Base-by-base conservation (phyloP, 2,888 invertebrate species). In the Desoria tigrina region DNA sequence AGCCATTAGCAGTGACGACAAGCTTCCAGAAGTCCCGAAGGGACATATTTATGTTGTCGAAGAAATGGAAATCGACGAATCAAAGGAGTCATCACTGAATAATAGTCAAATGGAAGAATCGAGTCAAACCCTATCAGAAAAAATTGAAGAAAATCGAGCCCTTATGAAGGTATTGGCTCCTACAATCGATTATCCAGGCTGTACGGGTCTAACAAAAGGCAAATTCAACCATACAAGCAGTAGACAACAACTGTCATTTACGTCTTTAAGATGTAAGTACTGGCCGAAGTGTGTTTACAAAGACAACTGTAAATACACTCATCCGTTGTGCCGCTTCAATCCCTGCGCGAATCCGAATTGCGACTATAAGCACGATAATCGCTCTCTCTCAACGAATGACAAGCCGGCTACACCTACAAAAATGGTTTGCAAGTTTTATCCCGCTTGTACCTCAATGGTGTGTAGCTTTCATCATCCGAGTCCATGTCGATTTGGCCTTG, bases 241-340 rank as follows among this genome's bases (percentile, higher is more conserved):
- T n/a, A n/a, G n/a, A n/a, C n/a, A n/a, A n/a, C n/a, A n/a, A n/a
- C n/a, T n/a, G n/a, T n/a, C n/a, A n/a, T n/a, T n/a, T n/a, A n/a
- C n/a, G n/a, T n/a, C n/a, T n/a, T n/a, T n/a, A n/a, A 57, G 56
- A 28, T 75, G 75, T 42, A 72, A 74, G 49, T 75, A 63, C 53
- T 73, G 75, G 71, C 92, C 92, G 1, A 85, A 87, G 73, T 98
- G 97, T 80, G 90, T 89, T 77, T 97, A 89, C 83, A 94, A 94
- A 3, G 86, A 90, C 49, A 86, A 89, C 77, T 98, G 97, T 81
- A 84, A 90, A 64, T 97, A 91, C 82, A 85, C 89, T 49, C 98
- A 98, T 84, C 98, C 98, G 1, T 87, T 87, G 76, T 97, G 97
- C 83, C 92, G 91, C 82, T 97, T 90, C 83, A 92, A 87, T 65